These are phyloP conservation scores for Gortyna flavago DNA, from an alignment of 2,888 invertebrate genomes.

Conservation along the genomic window DNA sequence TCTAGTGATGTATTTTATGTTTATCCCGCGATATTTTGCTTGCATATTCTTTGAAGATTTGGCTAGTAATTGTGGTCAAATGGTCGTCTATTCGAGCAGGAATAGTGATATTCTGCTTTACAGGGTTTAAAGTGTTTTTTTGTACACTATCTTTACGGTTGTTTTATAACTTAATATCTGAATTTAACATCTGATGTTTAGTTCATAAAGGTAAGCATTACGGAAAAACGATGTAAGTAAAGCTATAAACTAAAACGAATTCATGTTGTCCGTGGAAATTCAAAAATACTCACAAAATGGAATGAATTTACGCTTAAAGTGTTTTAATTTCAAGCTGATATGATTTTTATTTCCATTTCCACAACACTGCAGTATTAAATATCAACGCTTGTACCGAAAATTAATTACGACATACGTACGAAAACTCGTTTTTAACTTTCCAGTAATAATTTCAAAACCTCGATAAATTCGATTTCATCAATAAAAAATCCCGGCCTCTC, in stretches of 20 bases:
- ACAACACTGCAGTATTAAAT: constrained; percentile 14
- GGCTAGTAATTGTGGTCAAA: neutral
- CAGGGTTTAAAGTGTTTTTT: no score
- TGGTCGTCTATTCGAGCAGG: neutral
- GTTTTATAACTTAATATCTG: neutral
- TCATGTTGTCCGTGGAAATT: constrained; percentile 7
- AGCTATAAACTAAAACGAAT: neutral
- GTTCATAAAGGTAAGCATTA: neutral
- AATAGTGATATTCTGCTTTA: neutral
- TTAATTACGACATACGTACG: constrained; percentile 16
- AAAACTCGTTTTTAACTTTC: constrained; percentile 20
- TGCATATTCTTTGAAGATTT: neutral
- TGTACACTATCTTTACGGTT: neutral
- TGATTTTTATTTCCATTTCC: constrained; percentile 25
- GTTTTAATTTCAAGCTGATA: constrained; percentile 39
- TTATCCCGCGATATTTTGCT: neutral
- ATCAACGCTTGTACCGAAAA: constrained; percentile 8
- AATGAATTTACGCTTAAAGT: constrained; percentile 16
- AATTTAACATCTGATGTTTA: neutral
- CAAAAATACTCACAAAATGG: constrained; percentile 8
- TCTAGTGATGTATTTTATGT: neutral
- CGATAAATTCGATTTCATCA: constrained; percentile 31
- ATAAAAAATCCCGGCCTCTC: constrained; percentile 27
- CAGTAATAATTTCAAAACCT: constrained; percentile 4
- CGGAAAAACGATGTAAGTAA: neutral